Evolutionary conservation across 2,113 vertebrate species (phyloP), one percentile per base, ranked within the genome.

Genomic region (Tinamus guttatus): DNA sequence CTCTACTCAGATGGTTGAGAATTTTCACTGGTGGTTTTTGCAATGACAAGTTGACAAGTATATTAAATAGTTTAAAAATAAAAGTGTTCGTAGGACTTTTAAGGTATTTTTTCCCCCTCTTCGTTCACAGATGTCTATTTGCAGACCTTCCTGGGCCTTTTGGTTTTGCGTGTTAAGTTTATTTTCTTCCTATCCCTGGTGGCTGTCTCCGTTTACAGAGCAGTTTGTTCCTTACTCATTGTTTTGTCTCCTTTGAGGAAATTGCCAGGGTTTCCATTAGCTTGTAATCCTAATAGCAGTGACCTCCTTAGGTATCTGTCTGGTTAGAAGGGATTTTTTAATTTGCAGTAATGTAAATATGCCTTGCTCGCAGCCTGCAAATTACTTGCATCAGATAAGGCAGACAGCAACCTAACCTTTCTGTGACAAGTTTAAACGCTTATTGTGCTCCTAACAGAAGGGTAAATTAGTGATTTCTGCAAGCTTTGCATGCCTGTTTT

Each of bases 231-330:
- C 80, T 86, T 84, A 25, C 65, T 94, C 58, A 51, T 75, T 96
- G 77, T 94, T 93, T 94, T 75, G 18, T 41, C 77, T 95, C 60
- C 80, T 95, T 86, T 95, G 92, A 95, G 93, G 93, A 92, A 88
- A 90, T 73, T 92, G 83, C 95, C 90, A 87, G 65, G 13, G 27
- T 84, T 96, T 95, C 80, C 80, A 94, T 96, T 93, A 94, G 85
- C 77, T 76, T 81, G 83, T 73, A 83, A 17, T n/a, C 27, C 95
- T 79, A 78, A 90, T 70, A 85, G 69, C 56, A 90, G 85, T 84
- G 87, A 84, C 80, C 90, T 93, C 87, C 68, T 78, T 81, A 36
- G 51, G 7, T 75, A 36, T 81, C 83, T 92, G 80, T 83, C 80
- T 95, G 88, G 28, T 94, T 84, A 47, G 87, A 84, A 92, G 43